Evolutionary conservation across 2,888 invertebrate genomes (phyloP).

Genomic region (Tiliacea aurago): DNA sequence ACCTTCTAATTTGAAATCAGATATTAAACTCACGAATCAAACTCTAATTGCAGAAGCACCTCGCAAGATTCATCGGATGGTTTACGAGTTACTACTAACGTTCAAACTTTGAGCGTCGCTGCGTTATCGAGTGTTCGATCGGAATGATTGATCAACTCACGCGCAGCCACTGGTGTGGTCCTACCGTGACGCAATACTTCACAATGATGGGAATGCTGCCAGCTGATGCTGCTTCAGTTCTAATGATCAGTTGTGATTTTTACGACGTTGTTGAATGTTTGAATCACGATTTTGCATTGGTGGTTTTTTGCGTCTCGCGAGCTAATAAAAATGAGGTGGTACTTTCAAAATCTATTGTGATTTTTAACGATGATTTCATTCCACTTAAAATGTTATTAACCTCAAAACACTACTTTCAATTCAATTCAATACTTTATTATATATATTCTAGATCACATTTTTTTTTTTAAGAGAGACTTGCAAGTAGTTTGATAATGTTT

Average conservation of each 20-base stretch:
- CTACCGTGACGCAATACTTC: conserved; percentile 65
- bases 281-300: conserved; percentile 38
- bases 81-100: conserved; percentile 40
- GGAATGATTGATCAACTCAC: conserved; percentile 74
- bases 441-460: too few relatives aligned
- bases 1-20: conserved; percentile 11
- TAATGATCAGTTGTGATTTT: conserved; percentile 51
- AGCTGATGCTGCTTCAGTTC: conserved; percentile 53
- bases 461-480: too few relatives aligned
- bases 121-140: conserved; percentile 67
- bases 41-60: conserved; percentile 27
- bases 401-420: background rate
- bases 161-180: conserved; percentile 72
- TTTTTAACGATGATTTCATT: background rate
- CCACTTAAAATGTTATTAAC: background rate
- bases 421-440: too few relatives aligned
- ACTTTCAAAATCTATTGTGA: conserved; percentile 3
- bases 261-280: conserved; percentile 28
- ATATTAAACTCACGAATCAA: conserved; percentile 18
- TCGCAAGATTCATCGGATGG: conserved; percentile 22
- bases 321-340: conserved; percentile 4
- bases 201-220: conserved; percentile 59
- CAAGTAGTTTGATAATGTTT: too few relatives aligned
- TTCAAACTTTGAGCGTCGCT: conserved; percentile 61
- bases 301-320: background rate